Conservation (phyloP, 2,888 invertebrate species). For the Eupithecia subumbrata region DNA sequence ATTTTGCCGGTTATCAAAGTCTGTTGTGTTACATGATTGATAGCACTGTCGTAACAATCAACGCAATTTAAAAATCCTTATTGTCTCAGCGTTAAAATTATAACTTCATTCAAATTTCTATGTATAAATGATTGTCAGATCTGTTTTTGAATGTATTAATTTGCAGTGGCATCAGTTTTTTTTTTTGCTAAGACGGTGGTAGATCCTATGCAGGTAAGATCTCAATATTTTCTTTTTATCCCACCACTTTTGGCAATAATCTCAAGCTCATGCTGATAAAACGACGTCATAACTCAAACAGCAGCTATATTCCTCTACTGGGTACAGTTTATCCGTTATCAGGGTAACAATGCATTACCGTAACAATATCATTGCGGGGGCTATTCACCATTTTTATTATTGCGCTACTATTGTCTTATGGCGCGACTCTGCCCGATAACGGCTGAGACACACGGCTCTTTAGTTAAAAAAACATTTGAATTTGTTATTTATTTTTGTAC, state of each 20-base stretch:
- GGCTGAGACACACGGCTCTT: constrained; percentile 51
- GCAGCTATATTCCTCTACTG: constrained; percentile 58
- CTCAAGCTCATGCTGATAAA: constrained; percentile 39
- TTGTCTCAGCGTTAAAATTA: neutral
- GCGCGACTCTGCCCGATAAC: constrained; percentile 78
- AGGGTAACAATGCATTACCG: constrained; percentile 77
- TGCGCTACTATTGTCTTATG: constrained; percentile 84
- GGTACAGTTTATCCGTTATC: constrained; percentile 85
- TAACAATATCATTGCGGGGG: constrained; percentile 81
- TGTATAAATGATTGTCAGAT: neutral
- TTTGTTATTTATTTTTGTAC: no score
- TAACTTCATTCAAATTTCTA: neutral
- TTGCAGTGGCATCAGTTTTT: neutral
- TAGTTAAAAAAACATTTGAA: constrained; percentile 11
- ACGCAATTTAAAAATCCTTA: neutral
- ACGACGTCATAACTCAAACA: constrained; percentile 52
- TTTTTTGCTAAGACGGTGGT: neutral
- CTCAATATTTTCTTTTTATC: neutral
- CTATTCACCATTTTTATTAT: constrained; percentile 85
- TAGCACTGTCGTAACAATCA: neutral
- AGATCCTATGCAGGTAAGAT: neutral
- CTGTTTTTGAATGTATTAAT: neutral
- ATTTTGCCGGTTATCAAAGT: neutral
- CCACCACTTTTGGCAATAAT: constrained; percentile 1
- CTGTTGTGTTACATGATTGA: neutral